Base-by-base conservation (phyloP, 1,140 invertebrate genomes). In the Microplitis demolitor region DNA sequence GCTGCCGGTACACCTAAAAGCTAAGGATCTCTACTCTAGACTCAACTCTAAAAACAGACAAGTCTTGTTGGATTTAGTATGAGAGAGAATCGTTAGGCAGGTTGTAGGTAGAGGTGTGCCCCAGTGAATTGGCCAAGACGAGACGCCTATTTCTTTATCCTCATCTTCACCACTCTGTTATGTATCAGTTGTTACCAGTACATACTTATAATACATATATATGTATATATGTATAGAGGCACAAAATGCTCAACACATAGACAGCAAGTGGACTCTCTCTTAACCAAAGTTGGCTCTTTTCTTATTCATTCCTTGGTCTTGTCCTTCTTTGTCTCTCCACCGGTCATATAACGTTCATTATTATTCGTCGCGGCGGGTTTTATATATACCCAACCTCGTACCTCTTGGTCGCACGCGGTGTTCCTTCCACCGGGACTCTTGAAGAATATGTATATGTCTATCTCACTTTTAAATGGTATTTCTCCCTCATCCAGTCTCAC, bases 11-110 rank as follows among this genome's bases (percentile, higher is more conserved):
- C 11, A 45, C 39, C 39, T 45, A 45, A 45, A 45, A 45, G 39
- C 37, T 69, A 58, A 64, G 73, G 71, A 76, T 70, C 70, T 68
- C 72, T 34, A 5, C 11, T 37, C 5, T 37, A 45, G 34, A 64
- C 62, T 14, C 11, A 3, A 35, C 34, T 5, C 62, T 64, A 9
- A 61, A 33, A 24, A 61, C 31, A 31, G 58, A 61, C 14, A 13
- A 31, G 8, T 13, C 4, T 37, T 31, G 61, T 37, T 35, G 31
- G 4, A 63, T 5, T 34, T 34, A 24, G 33, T 24, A 39, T 33
- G 13, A 14, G 37, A 33, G 31, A 31, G 39, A 71, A 79, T 81
- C 77, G 80, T 79, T 81, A 71, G 60, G 61, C 63, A 53, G 53
- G 53, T 68, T 58, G 34, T 50, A 11, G 39, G 73, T 78, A 64